Percentiles rank a stretch among this genome's conserved stretches.
These are phyloP conservation scores for Heliconius eleuchia DNA, from an alignment of 1,140 invertebrate genomes.

Conservation along the genomic window DNA sequence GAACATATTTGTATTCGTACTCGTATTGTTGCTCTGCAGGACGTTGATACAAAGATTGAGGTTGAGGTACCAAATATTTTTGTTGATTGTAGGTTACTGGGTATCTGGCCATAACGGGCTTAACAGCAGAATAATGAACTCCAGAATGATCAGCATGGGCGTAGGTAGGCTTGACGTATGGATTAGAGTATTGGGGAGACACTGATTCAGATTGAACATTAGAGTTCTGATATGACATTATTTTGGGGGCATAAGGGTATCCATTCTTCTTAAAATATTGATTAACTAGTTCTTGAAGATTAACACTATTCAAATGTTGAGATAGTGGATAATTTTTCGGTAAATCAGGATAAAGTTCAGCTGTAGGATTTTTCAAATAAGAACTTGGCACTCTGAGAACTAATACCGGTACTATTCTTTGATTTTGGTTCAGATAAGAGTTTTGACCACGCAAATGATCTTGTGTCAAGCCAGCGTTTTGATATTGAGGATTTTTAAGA, in stretches of 20 bases:
- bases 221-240: slow-evolving; percentile 63
- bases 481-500: slow-evolving; percentile 72
- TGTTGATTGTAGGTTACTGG: slow-evolving; percentile 57
- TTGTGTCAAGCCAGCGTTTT: slow-evolving; percentile 64
- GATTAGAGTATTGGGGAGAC: slow-evolving; percentile 64
- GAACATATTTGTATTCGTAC: slow-evolving; percentile 64
- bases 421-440: slow-evolving; percentile 61
- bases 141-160: slow-evolving; percentile 71
- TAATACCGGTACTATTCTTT: slow-evolving; percentile 80
- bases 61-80: slow-evolving; percentile 54
- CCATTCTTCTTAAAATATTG: slow-evolving; percentile 74
- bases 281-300: slow-evolving; percentile 76
- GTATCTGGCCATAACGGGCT: slow-evolving; percentile 74
- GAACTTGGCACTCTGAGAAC: slow-evolving; percentile 82
- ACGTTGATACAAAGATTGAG: slow-evolving; percentile 56
- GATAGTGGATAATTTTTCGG: slow-evolving; percentile 81
- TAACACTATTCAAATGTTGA: slow-evolving; percentile 78
- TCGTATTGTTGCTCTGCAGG: slow-evolving; percentile 54
- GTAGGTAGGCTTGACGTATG: slow-evolving; percentile 65
- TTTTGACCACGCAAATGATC: slow-evolving; percentile 66
- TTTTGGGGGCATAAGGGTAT: slow-evolving; percentile 63
- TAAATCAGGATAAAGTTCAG: slow-evolving; percentile 80
- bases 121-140: slow-evolving; percentile 72
- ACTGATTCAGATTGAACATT: slow-evolving; percentile 43
- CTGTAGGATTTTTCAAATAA: slow-evolving; percentile 78